Conservation (phyloP, 2,888 invertebrate genomes). For the Cataglyphis cursor region DNA sequence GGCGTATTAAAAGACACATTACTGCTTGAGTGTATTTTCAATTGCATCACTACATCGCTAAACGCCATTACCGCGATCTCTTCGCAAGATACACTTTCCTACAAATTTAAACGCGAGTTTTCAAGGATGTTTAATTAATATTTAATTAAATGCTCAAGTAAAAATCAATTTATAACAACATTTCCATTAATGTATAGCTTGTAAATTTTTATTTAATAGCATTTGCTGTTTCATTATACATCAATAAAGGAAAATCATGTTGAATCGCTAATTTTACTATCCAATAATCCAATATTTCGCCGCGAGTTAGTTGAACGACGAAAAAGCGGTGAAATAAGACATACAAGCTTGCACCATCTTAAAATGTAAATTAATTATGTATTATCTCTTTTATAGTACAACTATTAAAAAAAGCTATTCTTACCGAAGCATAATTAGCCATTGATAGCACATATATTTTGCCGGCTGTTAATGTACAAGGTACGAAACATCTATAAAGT, state of each 20-base stretch:
- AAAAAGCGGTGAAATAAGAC: conserved; percentile 21
- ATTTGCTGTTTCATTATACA: too few species aligned
- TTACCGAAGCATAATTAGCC: conserved; percentile 21
- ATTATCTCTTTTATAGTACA: neutral
- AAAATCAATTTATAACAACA: too few species aligned
- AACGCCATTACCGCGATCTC: too few species aligned
- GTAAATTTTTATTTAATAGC: too few species aligned
- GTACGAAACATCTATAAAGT: neutral
- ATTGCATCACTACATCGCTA: too few species aligned
- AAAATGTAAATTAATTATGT: conserved; percentile 7
- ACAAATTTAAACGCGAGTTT: too few species aligned
- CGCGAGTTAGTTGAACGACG: neutral
- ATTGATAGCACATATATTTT: conserved; percentile 19
- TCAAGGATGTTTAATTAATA: too few species aligned
- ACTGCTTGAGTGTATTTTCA: too few species aligned
- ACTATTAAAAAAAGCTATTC: neutral
- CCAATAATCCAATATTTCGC: neutral
- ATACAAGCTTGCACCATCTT: conserved; percentile 21
- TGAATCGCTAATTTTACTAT: neutral
- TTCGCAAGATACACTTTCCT: too few species aligned
- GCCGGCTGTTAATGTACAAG: conserved; percentile 31
- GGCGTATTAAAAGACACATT: too few species aligned
- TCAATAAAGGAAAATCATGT: neutral
- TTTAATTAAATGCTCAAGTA: too few species aligned
- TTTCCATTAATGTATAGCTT: too few species aligned